These are phyloP conservation scores for Telmatherina bonti DNA, from an alignment of 2,797 vertebrate species.

Conservation along the genomic window DNA sequence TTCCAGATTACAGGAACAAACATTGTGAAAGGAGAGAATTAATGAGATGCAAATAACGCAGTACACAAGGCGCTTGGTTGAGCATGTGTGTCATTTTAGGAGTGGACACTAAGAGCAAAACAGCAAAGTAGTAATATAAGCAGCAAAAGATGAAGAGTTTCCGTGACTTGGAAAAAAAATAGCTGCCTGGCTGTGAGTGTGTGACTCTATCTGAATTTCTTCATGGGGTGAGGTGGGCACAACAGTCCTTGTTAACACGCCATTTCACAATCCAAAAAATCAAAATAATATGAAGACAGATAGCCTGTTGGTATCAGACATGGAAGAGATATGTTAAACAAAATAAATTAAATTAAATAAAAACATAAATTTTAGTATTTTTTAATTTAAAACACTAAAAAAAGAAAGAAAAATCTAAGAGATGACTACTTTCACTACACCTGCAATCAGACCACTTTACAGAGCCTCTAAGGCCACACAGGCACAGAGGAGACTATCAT, in stretches of 20 bases:
- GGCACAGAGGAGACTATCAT: constrained; percentile 9
- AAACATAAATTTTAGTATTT: too few relatives aligned
- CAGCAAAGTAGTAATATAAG: too few relatives aligned
- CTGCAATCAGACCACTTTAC: constrained; percentile 59
- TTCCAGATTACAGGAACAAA: constrained; percentile 7
- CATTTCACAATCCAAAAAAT: constrained; percentile 73
- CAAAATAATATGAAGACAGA: constrained; percentile 49
- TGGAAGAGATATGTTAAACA: too few relatives aligned
- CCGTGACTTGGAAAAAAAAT: too few relatives aligned
- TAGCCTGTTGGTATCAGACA: too few relatives aligned
- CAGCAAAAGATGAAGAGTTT: too few relatives aligned
- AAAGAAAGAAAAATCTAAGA: constrained; percentile 47
- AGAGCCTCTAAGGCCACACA: constrained; percentile 30
- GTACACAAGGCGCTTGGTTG: neutral
- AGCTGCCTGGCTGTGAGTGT: too few relatives aligned
- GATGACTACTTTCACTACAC: constrained; percentile 53
- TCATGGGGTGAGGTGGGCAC: constrained; percentile 46
- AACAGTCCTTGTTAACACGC: constrained; percentile 56
- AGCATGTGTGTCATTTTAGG: neutral
- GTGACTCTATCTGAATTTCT: too few relatives aligned
- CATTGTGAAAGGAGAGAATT: neutral
- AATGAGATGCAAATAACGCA: constrained; percentile 6
- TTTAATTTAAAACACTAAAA: too few relatives aligned
- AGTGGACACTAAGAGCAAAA: constrained; percentile 7
- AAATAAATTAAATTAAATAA: too few relatives aligned